Evolutionary conservation across 2,113 vertebrate genomes (phyloP).

Genomic region (Aptenodytes forsteri): DNA sequence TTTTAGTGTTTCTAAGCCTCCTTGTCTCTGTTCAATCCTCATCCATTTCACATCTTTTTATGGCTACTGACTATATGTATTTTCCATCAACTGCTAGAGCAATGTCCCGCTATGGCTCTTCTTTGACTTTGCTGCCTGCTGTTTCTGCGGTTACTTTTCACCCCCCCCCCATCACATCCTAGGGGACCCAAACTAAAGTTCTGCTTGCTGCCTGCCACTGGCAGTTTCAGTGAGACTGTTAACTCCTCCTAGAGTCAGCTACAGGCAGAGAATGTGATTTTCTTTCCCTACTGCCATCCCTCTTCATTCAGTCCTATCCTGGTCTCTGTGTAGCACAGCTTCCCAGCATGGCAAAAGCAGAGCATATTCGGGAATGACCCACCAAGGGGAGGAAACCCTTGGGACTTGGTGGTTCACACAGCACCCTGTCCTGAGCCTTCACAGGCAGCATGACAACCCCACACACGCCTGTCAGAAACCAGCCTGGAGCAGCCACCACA

Average conservation of each 20-base stretch:
- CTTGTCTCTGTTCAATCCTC: neutral
- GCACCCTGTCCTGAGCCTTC: neutral
- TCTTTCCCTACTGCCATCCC: neutral
- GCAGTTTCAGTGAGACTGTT: neutral
- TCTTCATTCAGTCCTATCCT: neutral
- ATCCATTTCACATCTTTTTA: neutral
- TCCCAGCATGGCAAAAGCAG: neutral
- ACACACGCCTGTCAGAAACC: neutral
- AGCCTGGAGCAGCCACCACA: neutral
- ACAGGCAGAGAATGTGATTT: neutral
- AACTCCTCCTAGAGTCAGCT: neutral
- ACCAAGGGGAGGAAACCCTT: neutral
- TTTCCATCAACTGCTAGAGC: neutral
- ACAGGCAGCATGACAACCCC: too few species aligned
- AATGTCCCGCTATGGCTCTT: neutral
- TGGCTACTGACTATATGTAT: neutral
- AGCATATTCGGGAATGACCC: fast-evolving
- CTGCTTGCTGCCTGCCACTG: neutral
- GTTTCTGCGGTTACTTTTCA: neutral
- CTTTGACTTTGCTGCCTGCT: neutral
- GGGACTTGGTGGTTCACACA: neutral
- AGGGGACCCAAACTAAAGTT: neutral
- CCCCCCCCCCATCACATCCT: neutral
- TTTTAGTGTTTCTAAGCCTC: neutral
- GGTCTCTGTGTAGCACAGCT: neutral